Percentiles rank a stretch among this genome's conserved stretches.
These are phyloP conservation scores for Ophion obscuratus DNA, from an alignment of 2,888 invertebrate species.

Conservation along the genomic window DNA sequence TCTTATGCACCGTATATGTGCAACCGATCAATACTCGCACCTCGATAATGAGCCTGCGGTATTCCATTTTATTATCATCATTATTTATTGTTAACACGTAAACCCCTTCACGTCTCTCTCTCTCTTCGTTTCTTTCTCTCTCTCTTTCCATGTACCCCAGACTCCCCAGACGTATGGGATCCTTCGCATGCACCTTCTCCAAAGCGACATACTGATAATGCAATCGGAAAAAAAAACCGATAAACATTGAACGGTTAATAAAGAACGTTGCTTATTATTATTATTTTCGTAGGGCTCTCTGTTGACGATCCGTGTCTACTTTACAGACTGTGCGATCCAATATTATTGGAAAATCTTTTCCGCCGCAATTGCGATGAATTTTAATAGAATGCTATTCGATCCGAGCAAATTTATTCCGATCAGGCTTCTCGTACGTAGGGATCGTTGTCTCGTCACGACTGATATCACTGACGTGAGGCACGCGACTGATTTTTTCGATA, in stretches of 20 bases:
- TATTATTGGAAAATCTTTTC: background rate
- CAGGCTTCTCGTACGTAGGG: background rate
- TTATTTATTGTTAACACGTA: slow-evolving; percentile 78
- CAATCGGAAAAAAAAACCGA: background rate
- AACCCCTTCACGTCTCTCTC: slow-evolving; percentile 39
- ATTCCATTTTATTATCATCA: slow-evolving; percentile 78
- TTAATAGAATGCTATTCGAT: background rate
- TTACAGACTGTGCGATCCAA: no score
- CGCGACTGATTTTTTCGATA: slow-evolving; percentile 41
- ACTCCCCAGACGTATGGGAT: background rate
- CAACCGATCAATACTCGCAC: slow-evolving; percentile 76
- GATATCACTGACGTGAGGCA: slow-evolving; percentile 37
- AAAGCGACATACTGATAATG: background rate
- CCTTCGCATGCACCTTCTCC: background rate
- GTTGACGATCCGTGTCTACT: no score
- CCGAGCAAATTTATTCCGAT: slow-evolving; percentile 11
- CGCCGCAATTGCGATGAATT: background rate
- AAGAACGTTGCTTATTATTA: no score
- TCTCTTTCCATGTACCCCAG: background rate
- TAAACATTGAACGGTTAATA: no score
- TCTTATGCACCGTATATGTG: slow-evolving; percentile 43
- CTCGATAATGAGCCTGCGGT: slow-evolving; percentile 77
- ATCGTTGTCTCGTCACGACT: slow-evolving; percentile 1
- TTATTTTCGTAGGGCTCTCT: no score
- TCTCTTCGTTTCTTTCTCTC: background rate